Evolutionary conservation across 2,113 vertebrate genomes (phyloP), one percentile per base, ranked within the genome.

Genomic region (Pomatorhinus ruficollis): DNA sequence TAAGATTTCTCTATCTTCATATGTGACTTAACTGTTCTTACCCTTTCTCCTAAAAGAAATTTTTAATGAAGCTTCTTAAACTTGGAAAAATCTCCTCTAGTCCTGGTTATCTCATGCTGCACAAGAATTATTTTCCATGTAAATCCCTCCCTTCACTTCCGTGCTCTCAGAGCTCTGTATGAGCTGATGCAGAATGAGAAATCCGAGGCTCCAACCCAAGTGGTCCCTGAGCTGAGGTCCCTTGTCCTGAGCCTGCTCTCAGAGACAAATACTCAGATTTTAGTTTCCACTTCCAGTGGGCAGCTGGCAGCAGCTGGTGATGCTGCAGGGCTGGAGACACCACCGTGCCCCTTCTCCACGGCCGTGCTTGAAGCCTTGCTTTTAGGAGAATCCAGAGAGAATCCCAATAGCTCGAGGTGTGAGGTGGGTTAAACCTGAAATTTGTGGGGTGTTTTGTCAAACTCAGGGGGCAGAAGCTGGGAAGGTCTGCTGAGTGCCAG

Each of bases 291-390:
- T 45, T 75, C 17, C 83, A 22, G 39, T 1, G 31, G 42, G 37
- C 17, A 19, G 1, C 5, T 66, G 87, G 70, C 63, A 77, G 83
- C 65, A 72, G 59, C 70, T 57, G 64, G 9, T 45, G 53, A 30
- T 2, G 20, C 82, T 70, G 40, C 18, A 22, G 74, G 35, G 87
- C 78, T 57, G 44, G 7, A 11, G 75, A 12, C 82, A 54, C 16
- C 76, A 10, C 0, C 0, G 5, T 35, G 37, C 7, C 30, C 69
- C 44, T 31, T 6, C 60, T n/a, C 37, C 24, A 0, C 13, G 39
- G 33, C 54, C 13, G 0, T 20, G 64, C 18, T 8, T 37, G 27
- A 21, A 50, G 17, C 33, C 12, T 30, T 18, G 59, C 47, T 68
- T 18, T 9, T 2, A 16, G 52, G 64, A 74, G 42, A 33, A 35